A percentile compares a stretch with the other conserved stretches of the same genome.
phyloP scores from a whole-genome alignment of 2,797 vertebrate genomes.

The Peromyscus nudipes region DNA sequence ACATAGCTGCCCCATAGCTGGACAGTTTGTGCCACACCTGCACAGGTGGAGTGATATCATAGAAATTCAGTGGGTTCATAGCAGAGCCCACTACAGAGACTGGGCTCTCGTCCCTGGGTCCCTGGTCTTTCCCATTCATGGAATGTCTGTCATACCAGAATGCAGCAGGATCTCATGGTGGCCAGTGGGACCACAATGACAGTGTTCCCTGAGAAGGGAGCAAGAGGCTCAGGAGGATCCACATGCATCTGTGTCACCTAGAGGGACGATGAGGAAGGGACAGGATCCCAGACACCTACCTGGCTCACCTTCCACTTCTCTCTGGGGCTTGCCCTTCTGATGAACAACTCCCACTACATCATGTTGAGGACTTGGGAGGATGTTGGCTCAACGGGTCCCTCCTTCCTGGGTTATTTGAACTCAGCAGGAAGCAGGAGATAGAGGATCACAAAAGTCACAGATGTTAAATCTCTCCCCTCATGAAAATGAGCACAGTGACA shows the following conservation, averaged over 20 bases:
- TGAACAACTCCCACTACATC: neutral
- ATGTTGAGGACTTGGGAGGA: too few relatives aligned
- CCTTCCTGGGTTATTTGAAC: neutral
- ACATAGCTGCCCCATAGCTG: neutral
- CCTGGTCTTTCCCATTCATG: accelerated
- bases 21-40: neutral
- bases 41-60: neutral
- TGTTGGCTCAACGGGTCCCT: neutral
- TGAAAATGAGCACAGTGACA: neutral
- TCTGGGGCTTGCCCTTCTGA: neutral
- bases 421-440: neutral
- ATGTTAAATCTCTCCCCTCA: neutral
- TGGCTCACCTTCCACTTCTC: too few relatives aligned
- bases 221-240: neutral
- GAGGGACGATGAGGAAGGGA: neutral
- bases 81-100: neutral
- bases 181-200: too few relatives aligned
- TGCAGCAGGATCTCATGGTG: neutral
- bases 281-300: neutral
- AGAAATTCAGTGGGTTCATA: neutral
- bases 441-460: neutral
- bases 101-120: neutral
- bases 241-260: neutral
- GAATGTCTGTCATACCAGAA: neutral
- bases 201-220: neutral